A percentile compares a stretch with the other conserved stretches of the same genome.
Conservation (phyloP, 2,797 vertebrate genomes). For the Oreortyx pictus region DNA sequence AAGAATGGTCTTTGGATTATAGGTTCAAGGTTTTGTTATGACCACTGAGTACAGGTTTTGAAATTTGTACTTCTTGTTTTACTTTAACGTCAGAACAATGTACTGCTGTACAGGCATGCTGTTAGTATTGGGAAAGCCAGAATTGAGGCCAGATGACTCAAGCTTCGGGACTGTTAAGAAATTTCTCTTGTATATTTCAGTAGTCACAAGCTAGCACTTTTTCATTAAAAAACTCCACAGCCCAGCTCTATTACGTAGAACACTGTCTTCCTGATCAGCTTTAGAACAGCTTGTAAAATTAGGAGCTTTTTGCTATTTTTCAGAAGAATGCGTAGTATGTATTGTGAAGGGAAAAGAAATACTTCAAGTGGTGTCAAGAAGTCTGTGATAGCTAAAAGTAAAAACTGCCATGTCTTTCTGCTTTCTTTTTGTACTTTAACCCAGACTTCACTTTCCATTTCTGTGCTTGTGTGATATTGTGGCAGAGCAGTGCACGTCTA, state of each 20-base stretch:
- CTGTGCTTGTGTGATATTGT: not conserved
- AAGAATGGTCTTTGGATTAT: not conserved
- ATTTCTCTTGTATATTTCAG: not conserved
- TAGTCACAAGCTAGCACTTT: not conserved
- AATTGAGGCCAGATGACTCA: not conserved
- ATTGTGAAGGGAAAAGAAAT: not conserved
- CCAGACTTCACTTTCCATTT: not conserved
- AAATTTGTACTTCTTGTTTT: not conserved
- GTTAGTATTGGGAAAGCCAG: not conserved
- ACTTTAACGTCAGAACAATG: too few species aligned
- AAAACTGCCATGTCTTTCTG: not conserved
- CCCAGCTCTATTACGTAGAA: not conserved
- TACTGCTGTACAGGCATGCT: too few species aligned
- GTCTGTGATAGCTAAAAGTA: not conserved
- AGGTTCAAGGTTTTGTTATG: not conserved
- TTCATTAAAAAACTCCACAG: not conserved
- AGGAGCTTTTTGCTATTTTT: not conserved
- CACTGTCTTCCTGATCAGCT: not conserved
- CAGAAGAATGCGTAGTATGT: not conserved
- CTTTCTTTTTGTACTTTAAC: not conserved
- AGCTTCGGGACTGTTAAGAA: not conserved
- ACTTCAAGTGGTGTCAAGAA: not conserved
- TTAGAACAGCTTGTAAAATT: not conserved
- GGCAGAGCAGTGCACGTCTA: conserved; percentile 3
- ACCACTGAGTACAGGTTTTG: not conserved